phyloP scores from a whole-genome alignment of 2,113 vertebrate genomes.

The Electrona antarctica region DNA sequence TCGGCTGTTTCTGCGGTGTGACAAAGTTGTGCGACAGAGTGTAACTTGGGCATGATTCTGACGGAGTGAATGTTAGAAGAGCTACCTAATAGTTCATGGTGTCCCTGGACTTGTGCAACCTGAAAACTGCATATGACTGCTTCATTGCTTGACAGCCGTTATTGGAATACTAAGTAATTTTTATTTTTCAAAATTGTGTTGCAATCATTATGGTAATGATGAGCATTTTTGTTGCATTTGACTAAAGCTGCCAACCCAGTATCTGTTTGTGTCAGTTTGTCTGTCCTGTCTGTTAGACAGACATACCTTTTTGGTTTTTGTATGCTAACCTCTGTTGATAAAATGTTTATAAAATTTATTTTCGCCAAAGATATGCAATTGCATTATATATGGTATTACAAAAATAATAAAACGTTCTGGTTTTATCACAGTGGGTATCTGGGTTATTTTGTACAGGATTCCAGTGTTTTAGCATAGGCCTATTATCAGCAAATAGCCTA shows the following conservation, averaged over 20 bases:
- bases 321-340: constrained; percentile 99
- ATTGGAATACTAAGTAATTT: constrained; percentile 57
- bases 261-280: constrained; percentile 79
- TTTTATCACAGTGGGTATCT: constrained; percentile 77
- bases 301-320: constrained; percentile 94
- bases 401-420: constrained; percentile 92
- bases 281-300: constrained; percentile 77
- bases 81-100: constrained; percentile 24
- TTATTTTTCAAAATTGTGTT: constrained; percentile 55
- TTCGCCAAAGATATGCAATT: constrained; percentile 99
- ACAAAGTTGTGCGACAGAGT: too few species aligned
- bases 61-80: constrained; percentile 18
- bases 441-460: background rate
- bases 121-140: constrained; percentile 32
- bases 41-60: constrained; percentile 5
- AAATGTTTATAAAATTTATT: constrained; percentile 99
- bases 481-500: too few species aligned
- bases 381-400: constrained; percentile 99
- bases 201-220: constrained; percentile 69
- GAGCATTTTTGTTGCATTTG: constrained; percentile 68
- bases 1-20: too few species aligned
- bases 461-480: too few species aligned
- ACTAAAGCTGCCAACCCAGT: constrained; percentile 83
- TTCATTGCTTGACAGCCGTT: constrained; percentile 56
- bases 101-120: constrained; percentile 23